Evolutionary conservation across 2,797 vertebrate genomes (phyloP).

Genomic region (Euthynnus affinis): DNA sequence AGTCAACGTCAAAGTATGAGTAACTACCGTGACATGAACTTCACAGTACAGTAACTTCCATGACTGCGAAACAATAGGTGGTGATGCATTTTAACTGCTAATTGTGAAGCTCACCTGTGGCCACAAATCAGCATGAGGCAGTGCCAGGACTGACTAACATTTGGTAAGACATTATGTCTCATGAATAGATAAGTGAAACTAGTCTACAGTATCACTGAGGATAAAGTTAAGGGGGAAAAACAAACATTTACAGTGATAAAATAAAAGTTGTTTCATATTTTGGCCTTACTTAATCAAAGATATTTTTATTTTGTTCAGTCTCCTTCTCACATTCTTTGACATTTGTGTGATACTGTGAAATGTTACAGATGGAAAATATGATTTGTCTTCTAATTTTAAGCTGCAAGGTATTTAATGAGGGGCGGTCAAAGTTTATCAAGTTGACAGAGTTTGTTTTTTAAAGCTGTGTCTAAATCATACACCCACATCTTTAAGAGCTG

Average conservation of each 20-base stretch:
- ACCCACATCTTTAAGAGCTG: neutral
- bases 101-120: conserved; percentile 50
- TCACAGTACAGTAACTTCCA: conserved; percentile 48
- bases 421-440: neutral
- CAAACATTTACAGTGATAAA: too few species aligned
- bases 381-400: neutral
- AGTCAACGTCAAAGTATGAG: conserved; percentile 74
- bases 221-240: too few species aligned
- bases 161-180: conserved; percentile 37
- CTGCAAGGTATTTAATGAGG: neutral
- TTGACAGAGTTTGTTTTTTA: neutral
- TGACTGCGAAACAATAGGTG: conserved; percentile 55
- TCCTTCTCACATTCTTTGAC: neutral
- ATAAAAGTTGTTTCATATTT: too few species aligned
- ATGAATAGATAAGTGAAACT: conserved; percentile 39
- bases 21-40: conserved; percentile 57
- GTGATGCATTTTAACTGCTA: conserved; percentile 11
- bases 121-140: conserved; percentile 32
- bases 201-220: conserved; percentile 25
- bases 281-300: too few species aligned
- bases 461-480: neutral
- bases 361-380: neutral
- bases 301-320: too few species aligned
- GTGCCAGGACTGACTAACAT: conserved; percentile 26
- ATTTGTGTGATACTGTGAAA: conserved; percentile 5